Conservation (phyloP, 2,113 vertebrate genomes). For the Osmerus eperlanus region DNA sequence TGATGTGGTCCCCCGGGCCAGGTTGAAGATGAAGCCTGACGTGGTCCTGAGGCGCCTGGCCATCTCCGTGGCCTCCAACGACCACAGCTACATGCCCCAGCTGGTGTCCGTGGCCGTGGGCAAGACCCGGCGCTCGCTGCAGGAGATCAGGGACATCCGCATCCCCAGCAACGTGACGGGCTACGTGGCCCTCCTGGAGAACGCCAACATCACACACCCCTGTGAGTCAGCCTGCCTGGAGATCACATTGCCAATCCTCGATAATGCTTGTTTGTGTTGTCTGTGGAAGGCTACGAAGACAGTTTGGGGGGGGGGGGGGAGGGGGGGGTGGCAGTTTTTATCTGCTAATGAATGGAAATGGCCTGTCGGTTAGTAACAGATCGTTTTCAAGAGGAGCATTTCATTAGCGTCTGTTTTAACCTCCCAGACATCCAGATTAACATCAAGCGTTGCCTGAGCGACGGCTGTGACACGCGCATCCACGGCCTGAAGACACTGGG, state of each 20-base stretch:
- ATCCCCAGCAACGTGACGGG: constrained; percentile 96
- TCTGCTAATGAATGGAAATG: too few relatives aligned
- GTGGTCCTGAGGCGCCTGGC: constrained; percentile 89
- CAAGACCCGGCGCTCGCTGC: constrained; percentile 81
- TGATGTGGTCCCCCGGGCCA: constrained; percentile 48
- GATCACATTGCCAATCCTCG: background rate
- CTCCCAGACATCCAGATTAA: constrained; percentile 93
- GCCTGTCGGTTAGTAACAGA: too few relatives aligned
- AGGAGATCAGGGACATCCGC: constrained; percentile 93
- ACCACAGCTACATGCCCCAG: constrained; percentile 99
- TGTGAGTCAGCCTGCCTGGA: constrained; percentile 76
- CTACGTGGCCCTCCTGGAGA: constrained; percentile 93
- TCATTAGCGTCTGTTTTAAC: background rate
- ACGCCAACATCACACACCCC: constrained; percentile 91
- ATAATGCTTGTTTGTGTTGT: too few relatives aligned
- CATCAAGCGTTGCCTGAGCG: constrained; percentile 94
- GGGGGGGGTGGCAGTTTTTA: too few relatives aligned
- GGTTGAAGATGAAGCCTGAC: constrained; percentile 94
- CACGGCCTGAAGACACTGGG: constrained; percentile 90
- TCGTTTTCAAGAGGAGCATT: too few relatives aligned
- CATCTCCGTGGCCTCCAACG: constrained; percentile 88
- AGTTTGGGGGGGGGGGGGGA: too few relatives aligned
- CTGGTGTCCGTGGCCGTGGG: constrained; percentile 92
- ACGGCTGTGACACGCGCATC: constrained; percentile 95
- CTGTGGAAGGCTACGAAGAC: too few relatives aligned